phyloP scores from a whole-genome alignment of 2,113 vertebrate species.

The Chrysemys picta region DNA sequence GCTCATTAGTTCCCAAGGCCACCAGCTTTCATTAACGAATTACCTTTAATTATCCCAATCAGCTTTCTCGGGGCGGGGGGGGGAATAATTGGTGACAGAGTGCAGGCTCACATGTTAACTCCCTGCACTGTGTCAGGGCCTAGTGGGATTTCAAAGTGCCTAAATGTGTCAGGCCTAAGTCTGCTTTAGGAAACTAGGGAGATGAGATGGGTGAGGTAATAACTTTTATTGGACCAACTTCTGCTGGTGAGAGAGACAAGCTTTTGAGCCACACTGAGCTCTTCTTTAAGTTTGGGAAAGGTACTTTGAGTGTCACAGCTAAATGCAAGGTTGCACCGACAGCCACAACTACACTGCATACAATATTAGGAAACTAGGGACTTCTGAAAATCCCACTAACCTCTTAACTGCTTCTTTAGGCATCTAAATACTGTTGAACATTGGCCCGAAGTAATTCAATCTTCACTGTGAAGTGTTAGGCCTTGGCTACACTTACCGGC shows the following conservation, averaged over 20 bases:
- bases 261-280: too few species aligned
- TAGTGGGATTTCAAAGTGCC: too few species aligned
- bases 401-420: neutral
- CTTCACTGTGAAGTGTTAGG: neutral
- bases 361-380: neutral
- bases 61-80: neutral
- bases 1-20: neutral
- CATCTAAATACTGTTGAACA: neutral
- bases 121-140: neutral
- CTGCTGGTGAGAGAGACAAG: neutral
- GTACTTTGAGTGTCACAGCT: neutral
- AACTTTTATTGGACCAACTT: too few species aligned
- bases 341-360: neutral
- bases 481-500: too few species aligned
- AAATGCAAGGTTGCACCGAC: neutral
- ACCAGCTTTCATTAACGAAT: neutral
- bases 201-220: too few species aligned
- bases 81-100: neutral
- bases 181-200: too few species aligned
- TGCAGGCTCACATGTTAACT: neutral
- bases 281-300: neutral
- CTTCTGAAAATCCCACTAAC: neutral
- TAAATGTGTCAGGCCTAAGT: too few species aligned
- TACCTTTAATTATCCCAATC: neutral
- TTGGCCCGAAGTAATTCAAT: neutral